Percentiles rank a stretch among this genome's conserved stretches.
Evolutionary conservation across 2,797 vertebrate species (phyloP).

Genomic region (Lateolabrax maculatus): DNA sequence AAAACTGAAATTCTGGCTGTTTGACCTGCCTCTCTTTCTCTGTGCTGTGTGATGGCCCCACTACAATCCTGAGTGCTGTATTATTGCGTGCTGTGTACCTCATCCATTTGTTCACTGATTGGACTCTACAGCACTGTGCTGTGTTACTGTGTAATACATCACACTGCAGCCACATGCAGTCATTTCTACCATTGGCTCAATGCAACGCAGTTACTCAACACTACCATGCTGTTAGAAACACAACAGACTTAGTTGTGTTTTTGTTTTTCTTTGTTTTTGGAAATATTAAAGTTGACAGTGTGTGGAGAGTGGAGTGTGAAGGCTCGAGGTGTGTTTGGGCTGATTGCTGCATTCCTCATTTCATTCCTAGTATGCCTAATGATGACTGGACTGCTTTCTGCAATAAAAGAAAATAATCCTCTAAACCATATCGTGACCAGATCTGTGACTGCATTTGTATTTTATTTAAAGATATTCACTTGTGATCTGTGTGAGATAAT

Average conservation of each 20-base stretch:
- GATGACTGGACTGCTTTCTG: constrained; percentile 78
- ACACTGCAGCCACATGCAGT: constrained; percentile 56
- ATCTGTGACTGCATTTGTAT: not conserved
- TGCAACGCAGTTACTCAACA: constrained; percentile 46
- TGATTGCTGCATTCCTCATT: constrained; percentile 73
- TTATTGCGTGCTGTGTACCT: constrained; percentile 53
- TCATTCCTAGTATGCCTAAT: constrained; percentile 70
- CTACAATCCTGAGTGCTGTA: constrained; percentile 68
- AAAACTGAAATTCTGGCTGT: constrained; percentile 5
- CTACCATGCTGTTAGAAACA: constrained; percentile 51
- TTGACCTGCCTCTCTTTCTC: constrained; percentile 25
- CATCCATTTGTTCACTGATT: constrained; percentile 35
- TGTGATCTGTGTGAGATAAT: not conserved
- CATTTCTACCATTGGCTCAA: constrained; percentile 54
- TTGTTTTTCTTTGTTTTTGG: not conserved
- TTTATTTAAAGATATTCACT: constrained; percentile 17
- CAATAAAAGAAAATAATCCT: constrained; percentile 81
- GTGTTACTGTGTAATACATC: constrained; percentile 75
- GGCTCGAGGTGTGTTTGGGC: constrained; percentile 68
- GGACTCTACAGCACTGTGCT: constrained; percentile 62
- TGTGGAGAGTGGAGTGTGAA: constrained; percentile 53
- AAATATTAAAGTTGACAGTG: constrained; percentile 40
- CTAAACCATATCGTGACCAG: constrained; percentile 33
- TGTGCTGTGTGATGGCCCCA: not conserved
- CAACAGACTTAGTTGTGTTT: constrained; percentile 38